phyloP scores from a whole-genome alignment of 1,140 invertebrate species.

The Saccostrea glomerata region DNA sequence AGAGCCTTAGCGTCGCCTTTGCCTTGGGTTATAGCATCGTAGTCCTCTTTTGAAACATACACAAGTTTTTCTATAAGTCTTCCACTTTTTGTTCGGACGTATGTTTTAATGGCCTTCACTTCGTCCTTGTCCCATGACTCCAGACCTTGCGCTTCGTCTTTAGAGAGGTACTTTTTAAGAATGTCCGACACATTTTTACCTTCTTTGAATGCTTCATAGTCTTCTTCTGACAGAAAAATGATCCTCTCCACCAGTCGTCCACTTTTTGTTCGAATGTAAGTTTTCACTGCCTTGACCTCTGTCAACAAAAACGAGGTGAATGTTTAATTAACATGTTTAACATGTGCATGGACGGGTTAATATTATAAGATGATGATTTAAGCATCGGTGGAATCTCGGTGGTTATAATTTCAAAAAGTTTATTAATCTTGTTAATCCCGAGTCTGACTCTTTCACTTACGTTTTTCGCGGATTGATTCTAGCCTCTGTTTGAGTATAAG shows the following conservation, averaged over 20 bases:
- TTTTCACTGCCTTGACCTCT: slow-evolving; percentile 77
- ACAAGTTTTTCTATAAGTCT: slow-evolving; percentile 75
- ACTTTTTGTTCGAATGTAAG: slow-evolving; percentile 78
- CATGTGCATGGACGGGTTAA: too few relatives aligned
- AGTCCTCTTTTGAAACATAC: slow-evolving; percentile 77
- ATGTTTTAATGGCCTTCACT: slow-evolving; percentile 77
- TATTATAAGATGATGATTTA: too few relatives aligned
- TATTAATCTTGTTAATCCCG: too few relatives aligned
- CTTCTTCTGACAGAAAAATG: slow-evolving; percentile 75
- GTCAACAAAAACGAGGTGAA: slow-evolving; percentile 27
- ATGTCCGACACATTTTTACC: slow-evolving; percentile 71
- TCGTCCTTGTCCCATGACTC: slow-evolving; percentile 78
- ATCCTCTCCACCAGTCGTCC: slow-evolving; percentile 75
- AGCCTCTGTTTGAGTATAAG: slow-evolving; percentile 68
- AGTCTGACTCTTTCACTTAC: slow-evolving; percentile 63
- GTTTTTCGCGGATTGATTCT: slow-evolving; percentile 75
- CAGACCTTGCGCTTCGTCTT: slow-evolving; percentile 74
- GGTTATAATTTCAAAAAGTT: too few relatives aligned
- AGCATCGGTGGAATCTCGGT: too few relatives aligned
- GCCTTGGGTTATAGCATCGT: slow-evolving; percentile 74
- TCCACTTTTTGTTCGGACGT: slow-evolving; percentile 77
- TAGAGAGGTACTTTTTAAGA: slow-evolving; percentile 74
- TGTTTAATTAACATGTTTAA: background rate
- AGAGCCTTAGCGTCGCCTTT: slow-evolving; percentile 71
- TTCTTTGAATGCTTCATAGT: slow-evolving; percentile 74